Evolutionary conservation across 2,888 invertebrate genomes (phyloP).

Genomic region (Myopa tessellatipennis): DNA sequence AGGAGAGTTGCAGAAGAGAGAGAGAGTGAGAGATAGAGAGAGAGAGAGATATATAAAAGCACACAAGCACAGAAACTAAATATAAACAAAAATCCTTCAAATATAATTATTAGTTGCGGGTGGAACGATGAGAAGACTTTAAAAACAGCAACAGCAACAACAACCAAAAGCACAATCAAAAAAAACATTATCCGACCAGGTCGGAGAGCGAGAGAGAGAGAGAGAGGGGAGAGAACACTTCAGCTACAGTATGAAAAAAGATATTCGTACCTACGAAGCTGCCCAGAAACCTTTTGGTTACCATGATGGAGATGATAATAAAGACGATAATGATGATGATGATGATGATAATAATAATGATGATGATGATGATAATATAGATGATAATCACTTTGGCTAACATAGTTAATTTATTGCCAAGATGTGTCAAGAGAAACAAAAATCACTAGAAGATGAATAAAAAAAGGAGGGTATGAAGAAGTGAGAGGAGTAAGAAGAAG

Average conservation of each 20-base stretch:
- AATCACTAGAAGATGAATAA: neutral
- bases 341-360: too few species aligned
- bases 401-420: conserved; percentile 14
- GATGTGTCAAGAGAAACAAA: conserved; percentile 8
- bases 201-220: neutral
- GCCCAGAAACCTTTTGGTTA: too few species aligned
- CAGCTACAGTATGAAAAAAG: neutral
- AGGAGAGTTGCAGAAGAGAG: too few species aligned
- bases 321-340: too few species aligned
- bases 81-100: neutral
- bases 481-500: neutral
- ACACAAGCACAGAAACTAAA: neutral
- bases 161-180: too few species aligned
- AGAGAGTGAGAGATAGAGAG: too few species aligned
- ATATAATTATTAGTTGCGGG: conserved; percentile 5
- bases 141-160: neutral
- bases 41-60: too few species aligned
- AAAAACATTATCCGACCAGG: too few species aligned
- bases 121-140: neutral
- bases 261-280: too few species aligned
- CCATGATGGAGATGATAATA: too few species aligned
- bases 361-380: neutral
- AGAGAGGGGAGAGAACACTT: neutral
- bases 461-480: neutral
- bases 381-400: neutral